Evolutionary conservation across 2,113 vertebrate species (phyloP), one percentile per base, ranked within the genome.

Genomic region (Dipodomys merriami): DNA sequence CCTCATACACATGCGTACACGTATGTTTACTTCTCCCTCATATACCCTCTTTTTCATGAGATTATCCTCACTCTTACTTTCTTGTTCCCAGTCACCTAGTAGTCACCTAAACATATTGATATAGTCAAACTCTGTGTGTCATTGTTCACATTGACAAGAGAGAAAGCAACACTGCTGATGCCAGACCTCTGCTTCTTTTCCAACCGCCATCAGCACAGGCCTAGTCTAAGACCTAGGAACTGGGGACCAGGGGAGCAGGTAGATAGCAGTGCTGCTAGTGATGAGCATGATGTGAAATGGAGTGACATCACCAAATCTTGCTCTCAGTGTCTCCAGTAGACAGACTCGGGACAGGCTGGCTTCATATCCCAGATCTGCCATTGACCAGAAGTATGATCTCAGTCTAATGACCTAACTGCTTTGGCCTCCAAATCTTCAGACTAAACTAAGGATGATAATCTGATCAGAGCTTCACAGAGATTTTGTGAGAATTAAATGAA

Each of bases 71-170:
- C 8, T 53, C 35, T 79, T 25, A 49, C 73, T 88, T 4, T 3
- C 62, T 62, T 71, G 83, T 73, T 65, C 33, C 16, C 74, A 15
- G 35, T 88, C 93, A 95, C 95, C 93, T 83, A 87, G 79, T 57
- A 57, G 15, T 18, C 53, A 57, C 53, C 53, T 57, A 94, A 74
- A 82, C 88, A 57, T 85, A 64, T 86, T 9, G 53, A 79, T 60
- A 73, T 85, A 71, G 88, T 82, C 73, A 65, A n/a, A 49, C 33
- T 60, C 65, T 6, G 27, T 16, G 65, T 83, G 91, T 91, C 81
- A 88, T 91, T 91, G 91, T 95, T 95, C 91, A 78, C 82, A 60
- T 90, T 86, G 64, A 64, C 62, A 39, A 73, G 86, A 77, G 88
- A 78, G 81, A 77, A 86, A 22, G 94, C 46, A 78, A 60, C 79